Percentiles rank a stretch among this genome's conserved stretches.
phyloP scores from a whole-genome alignment of 2,797 vertebrate genomes.

The Gila robusta region DNA sequence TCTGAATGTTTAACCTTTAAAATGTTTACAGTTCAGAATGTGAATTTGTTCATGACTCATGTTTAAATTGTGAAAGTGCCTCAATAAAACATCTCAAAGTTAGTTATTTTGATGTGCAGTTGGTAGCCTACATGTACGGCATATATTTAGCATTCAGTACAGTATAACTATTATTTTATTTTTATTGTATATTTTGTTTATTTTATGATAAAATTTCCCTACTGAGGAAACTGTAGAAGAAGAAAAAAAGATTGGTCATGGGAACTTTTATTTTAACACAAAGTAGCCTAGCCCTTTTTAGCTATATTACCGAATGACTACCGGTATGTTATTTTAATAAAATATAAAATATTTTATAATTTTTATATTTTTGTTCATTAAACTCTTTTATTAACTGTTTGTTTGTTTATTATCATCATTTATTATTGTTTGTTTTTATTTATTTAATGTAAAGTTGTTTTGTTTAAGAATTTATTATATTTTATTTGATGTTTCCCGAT shows the following conservation, averaged over 20 bases:
- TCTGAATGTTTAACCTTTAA: slow-evolving; percentile 62
- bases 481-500: not conserved
- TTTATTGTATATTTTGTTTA: not conserved
- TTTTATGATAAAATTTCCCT: not conserved
- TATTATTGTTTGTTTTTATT: not conserved
- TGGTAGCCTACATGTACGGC: not conserved
- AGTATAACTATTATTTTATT: not conserved
- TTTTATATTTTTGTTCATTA: not conserved
- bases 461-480: not conserved
- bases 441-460: not conserved
- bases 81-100: slow-evolving; percentile 77
- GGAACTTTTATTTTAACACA: slow-evolving; percentile 13
- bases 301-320: no score
- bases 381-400: not conserved
- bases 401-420: not conserved
- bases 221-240: not conserved
- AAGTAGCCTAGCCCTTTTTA: not conserved
- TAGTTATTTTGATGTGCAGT: not conserved
- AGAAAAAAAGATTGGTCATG: not conserved
- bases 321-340: not conserved
- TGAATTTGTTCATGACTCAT: slow-evolving; percentile 74
- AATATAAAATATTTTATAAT: no score
- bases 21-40: slow-evolving; percentile 72
- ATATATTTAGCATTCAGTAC: not conserved
- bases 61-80: slow-evolving; percentile 84